Base-by-base conservation (phyloP, 2,888 invertebrate genomes). In the Callosobruchus maculatus region DNA sequence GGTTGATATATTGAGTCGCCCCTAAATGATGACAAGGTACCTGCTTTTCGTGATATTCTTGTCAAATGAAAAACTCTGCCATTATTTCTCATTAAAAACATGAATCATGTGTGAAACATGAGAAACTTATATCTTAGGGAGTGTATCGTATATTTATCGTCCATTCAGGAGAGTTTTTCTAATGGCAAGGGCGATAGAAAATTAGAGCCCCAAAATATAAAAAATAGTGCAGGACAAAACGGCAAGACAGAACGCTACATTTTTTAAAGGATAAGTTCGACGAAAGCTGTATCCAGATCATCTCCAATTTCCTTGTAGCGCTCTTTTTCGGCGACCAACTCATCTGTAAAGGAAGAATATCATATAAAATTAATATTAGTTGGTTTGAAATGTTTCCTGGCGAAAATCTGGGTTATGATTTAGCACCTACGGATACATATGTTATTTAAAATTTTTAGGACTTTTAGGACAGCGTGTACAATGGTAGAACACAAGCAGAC, bases 271-370 rank as follows among this genome's bases (percentile, higher is more conserved):
- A 93, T 93, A 87, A 95, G 94, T 89, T 95, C 95, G 90, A 97
- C 97, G 92, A 99, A 98, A 87, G 99, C 99, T 88, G 96, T 95
- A 90, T 99, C 99, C 92, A 99, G 92, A 90, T 99, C 99, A 93
- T 99, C 99, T 92, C 98, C 98, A 91, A 99, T 98, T 90, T 96
- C 95, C 93, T 98, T 99, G 97, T 98, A 99, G 89, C 97, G 97
- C 91, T 99, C 98, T 93, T 99, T 99, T 90, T 96, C 96, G 88
- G 95, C 93, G 86, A 97, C 95, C 88, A 97, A 93, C 88, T 97
- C 96, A 93, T 97, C 97, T 97, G 92, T 82, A 90, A 90, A 84
- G 26, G 69, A 71, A 77, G 71, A 21, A 67, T 22, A 7, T n/a
- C 5, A 26, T 21, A 67, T 22, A 7, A 18, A 5, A 26, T 21